Base-by-base conservation (phyloP, 2,797 vertebrate genomes). In the Rhincodon typus region DNA sequence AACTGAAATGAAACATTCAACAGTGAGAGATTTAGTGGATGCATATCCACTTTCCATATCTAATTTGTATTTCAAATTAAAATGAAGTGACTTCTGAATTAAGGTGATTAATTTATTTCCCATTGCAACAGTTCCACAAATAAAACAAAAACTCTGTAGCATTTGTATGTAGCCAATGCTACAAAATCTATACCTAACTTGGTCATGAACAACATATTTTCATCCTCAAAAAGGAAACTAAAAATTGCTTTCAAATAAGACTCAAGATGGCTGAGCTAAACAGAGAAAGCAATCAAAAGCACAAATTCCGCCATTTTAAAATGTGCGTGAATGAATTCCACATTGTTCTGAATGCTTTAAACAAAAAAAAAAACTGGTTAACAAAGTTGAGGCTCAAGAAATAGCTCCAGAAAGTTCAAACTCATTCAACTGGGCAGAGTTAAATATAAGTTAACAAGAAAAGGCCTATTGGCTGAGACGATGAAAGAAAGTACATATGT, bases 371-470 rank as follows among this genome's bases (percentile, higher is more conserved):
- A n/a, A n/a, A n/a, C n/a, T n/a, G n/a, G n/a, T n/a, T n/a, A n/a
- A n/a, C n/a, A n/a, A n/a, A n/a, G n/a, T n/a, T n/a, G n/a, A n/a
- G n/a, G n/a, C n/a, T n/a, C n/a, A n/a, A n/a, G n/a, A n/a, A n/a
- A n/a, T n/a, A n/a, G n/a, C n/a, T n/a, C 69, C 94, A 94, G 70
- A 95, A 50, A 77, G 50, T 72, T 77, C 94, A 77, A 72, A 77
- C 57, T 57, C 27, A 53, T 34, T 95, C 94, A 95, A 57, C 94
- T 95, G 94, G 69, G 57, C 46, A 42, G 6, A 77, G 72, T 95
- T 95, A 95, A 57, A 95, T 95, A 38, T 42, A 95, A 95, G 94
- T 53, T n/a, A n/a, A 95, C 69, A 77, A 95, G 50, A 95, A 77
- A 95, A 95, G 46, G 5, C 70, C 30, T 70, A 77, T 27, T 57